Evolutionary conservation across 2,888 invertebrate species (phyloP), one percentile per base, ranked within the genome.

Genomic region (Eristalis intricaria): DNA sequence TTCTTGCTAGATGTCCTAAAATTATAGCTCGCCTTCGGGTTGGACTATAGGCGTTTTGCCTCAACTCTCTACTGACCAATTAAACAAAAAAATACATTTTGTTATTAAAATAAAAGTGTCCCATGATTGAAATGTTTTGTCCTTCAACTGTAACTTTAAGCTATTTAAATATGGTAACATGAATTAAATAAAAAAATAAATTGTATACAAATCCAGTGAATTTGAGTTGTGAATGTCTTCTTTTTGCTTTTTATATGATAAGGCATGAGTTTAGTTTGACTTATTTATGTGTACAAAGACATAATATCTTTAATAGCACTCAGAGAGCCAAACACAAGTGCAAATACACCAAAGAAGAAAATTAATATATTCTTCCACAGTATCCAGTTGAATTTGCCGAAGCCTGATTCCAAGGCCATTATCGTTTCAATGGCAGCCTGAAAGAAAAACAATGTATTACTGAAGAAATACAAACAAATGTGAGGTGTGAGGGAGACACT

Each of bases 321-420:
- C 90, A 94, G 94, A 0, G 97, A 96, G 65, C 99, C 99, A 90
- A 97, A 97, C 71, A 96, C 91, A 80, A 98, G 95, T 0, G 98
- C 98, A 88, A 96, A 93, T 0, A 97, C 58, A 32, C 98, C 98
- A 90, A 97, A 96, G 4, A 96, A 89, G 3, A 95, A 92, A 11
- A 99, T 96, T 0, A 97, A 89, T 19, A 96, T 84, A 92, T 98
- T 97, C 91, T 98, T 98, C 93, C 96, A 94, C 38, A 97, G 93
- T 13, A 96, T 94, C 95, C 96, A 97, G 89, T 96, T 95, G 89
- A 92, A 94, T 63, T 94, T 93, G 7, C 97, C 97, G 85, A 96
- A 97, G 58, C 97, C 97, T 89, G 95, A 95, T 78, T 97, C 96
- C 97, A 98, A 98, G 92, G 95, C 97, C 0, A 97, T 97, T 85